Conservation (phyloP, 2,888 invertebrate species). For the Hyposoter didymator region DNA sequence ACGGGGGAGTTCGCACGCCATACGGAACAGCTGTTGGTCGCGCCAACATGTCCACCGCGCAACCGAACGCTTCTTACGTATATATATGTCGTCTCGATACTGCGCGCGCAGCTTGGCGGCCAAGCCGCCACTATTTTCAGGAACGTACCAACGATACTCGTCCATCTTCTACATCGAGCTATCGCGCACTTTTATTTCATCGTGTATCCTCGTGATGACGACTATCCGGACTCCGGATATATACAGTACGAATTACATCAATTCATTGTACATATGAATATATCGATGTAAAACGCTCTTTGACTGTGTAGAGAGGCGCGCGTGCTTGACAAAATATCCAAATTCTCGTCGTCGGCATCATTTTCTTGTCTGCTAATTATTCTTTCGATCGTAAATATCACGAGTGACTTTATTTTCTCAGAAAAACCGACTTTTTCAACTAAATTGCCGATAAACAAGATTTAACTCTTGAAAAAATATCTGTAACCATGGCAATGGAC, state of each 20-base stretch:
- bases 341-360: neutral
- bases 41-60: conserved; percentile 81
- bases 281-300: neutral
- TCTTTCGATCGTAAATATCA: neutral
- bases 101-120: conserved; percentile 84
- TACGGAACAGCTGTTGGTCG: conserved; percentile 83
- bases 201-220: conserved; percentile 35
- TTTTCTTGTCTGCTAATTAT: neutral
- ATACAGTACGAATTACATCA: conserved; percentile 43
- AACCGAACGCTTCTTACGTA: conserved; percentile 77
- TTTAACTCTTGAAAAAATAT: neutral
- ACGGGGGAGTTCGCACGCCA: conserved; percentile 83
- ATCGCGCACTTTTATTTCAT: conserved; percentile 9
- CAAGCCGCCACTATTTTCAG: conserved; percentile 81
- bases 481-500: conserved; percentile 12
- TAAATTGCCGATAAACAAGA: neutral
- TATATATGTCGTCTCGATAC: conserved; percentile 73
- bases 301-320: neutral
- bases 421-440: neutral
- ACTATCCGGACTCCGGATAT: conserved; percentile 29
- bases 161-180: neutral
- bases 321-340: neutral
- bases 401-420: neutral
- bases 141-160: conserved; percentile 71
- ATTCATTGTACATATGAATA: conserved; percentile 19